Evolutionary conservation across 2,797 vertebrate genomes (phyloP).

Genomic region (Coccyzus lansbergi): DNA sequence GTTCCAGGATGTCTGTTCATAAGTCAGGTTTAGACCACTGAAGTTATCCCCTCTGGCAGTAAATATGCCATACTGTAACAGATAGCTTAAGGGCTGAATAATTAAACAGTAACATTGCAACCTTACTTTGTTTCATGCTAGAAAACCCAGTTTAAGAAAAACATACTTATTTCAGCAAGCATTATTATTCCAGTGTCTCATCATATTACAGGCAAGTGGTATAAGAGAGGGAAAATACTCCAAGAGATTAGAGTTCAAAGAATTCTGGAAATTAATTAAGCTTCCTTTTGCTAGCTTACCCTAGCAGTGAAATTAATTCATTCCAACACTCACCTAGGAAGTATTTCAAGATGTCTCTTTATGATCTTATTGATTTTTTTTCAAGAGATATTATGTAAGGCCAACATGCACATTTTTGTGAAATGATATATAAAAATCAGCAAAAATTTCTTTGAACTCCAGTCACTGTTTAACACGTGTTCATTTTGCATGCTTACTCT

Average conservation of each 20-base stretch:
- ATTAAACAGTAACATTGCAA: neutral
- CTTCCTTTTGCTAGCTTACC: neutral
- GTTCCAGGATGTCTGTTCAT: conserved; percentile 41
- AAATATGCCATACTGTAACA: conserved; percentile 3
- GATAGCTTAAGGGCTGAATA: conserved; percentile 49
- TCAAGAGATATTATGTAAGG: neutral
- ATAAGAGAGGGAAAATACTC: neutral
- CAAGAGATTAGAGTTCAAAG: neutral
- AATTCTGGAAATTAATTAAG: neutral
- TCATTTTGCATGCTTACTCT: neutral
- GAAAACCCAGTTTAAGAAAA: conserved; percentile 53
- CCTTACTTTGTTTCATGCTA: conserved; percentile 42
- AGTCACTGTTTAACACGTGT: neutral
- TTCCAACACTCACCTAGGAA: neutral
- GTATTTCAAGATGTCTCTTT: neutral
- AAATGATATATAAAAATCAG: neutral
- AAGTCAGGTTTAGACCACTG: neutral
- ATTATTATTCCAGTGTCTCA: neutral
- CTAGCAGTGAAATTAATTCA: neutral
- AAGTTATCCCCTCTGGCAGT: neutral
- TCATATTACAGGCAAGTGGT: neutral
- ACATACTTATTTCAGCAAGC: neutral
- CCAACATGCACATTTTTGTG: neutral
- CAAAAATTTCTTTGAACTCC: neutral
- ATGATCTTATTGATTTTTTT: neutral